phyloP scores from a whole-genome alignment of 2,797 vertebrate genomes.

The Acanthornis magna region DNA sequence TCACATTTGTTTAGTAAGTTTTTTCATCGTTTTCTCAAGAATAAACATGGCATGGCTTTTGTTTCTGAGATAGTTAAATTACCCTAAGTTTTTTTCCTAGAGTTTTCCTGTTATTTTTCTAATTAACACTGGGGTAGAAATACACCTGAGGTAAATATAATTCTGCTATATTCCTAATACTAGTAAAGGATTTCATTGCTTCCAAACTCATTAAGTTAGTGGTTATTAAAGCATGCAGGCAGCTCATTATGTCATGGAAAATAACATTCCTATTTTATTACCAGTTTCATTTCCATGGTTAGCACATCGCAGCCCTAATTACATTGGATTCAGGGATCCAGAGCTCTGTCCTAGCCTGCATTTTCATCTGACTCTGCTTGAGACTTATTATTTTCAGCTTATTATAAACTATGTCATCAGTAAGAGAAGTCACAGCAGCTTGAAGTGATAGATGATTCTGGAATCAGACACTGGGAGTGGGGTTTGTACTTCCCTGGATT shows the following conservation, averaged over 20 bases:
- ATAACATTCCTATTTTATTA: conserved; percentile 4
- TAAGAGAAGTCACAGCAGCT: not conserved
- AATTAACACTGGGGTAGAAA: not conserved
- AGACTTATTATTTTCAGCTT: conserved; percentile 19
- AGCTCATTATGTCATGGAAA: conserved; percentile 21
- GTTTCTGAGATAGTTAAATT: not conserved
- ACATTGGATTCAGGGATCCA: not conserved
- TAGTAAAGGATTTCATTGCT: not conserved
- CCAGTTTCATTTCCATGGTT: not conserved
- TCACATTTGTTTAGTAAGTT: not conserved
- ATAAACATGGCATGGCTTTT: not conserved
- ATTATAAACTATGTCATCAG: not conserved
- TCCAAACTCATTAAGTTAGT: conserved; percentile 11
- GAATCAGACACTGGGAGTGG: not conserved
- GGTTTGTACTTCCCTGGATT: not conserved
- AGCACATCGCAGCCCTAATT: conserved; percentile 6
- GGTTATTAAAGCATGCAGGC: conserved; percentile 20
- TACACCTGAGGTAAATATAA: conserved; percentile 1
- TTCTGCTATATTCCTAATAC: not conserved
- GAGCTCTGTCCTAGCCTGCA: not conserved
- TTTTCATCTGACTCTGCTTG: conserved; percentile 23
- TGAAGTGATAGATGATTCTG: not conserved
- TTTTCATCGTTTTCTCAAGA: not conserved
- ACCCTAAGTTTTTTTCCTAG: not conserved
- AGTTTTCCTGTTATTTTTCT: not conserved